phyloP scores from a whole-genome alignment of 2,797 vertebrate genomes.

The Rhynchotus rufescens region DNA sequence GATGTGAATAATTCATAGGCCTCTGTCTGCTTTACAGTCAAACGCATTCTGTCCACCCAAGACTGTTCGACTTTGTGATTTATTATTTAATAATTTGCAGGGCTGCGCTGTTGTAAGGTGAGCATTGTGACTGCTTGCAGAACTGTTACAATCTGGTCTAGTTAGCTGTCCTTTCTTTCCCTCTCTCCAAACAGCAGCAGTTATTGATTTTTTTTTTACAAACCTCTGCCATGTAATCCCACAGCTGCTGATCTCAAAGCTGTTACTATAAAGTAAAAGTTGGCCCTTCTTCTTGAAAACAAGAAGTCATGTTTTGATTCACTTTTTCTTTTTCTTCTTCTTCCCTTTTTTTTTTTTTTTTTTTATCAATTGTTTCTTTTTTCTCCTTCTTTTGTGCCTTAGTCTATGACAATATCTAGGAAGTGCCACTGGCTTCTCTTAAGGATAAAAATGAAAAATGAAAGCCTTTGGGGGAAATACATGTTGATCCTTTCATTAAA shows the following conservation, averaged over 20 bases:
- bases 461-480: slow-evolving; percentile 69
- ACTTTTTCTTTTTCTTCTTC: slow-evolving; percentile 56
- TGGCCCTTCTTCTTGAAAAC: slow-evolving; percentile 84
- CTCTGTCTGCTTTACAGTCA: slow-evolving; percentile 88
- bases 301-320: slow-evolving; percentile 79
- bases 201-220: slow-evolving; percentile 87
- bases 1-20: slow-evolving; percentile 90
- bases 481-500: slow-evolving; percentile 78
- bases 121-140: slow-evolving; percentile 87
- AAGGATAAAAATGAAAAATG: slow-evolving; percentile 65
- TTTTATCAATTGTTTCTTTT: slow-evolving; percentile 73
- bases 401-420: slow-evolving; percentile 63
- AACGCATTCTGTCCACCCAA: slow-evolving; percentile 89
- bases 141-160: slow-evolving; percentile 89
- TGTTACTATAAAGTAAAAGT: slow-evolving; percentile 83
- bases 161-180: slow-evolving; percentile 88
- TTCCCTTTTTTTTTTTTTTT: slow-evolving; percentile 43
- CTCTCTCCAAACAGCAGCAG: slow-evolving; percentile 85
- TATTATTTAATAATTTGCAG: slow-evolving; percentile 93
- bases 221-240: slow-evolving; percentile 84
- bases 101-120: slow-evolving; percentile 87
- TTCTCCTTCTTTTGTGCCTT: slow-evolving; percentile 63
- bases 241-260: slow-evolving; percentile 85
- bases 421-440: slow-evolving; percentile 64
- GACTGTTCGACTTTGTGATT: slow-evolving; percentile 90